These are phyloP conservation scores for Heliconius ethilla DNA, from an alignment of 2,888 invertebrate species.

Conservation along the genomic window DNA sequence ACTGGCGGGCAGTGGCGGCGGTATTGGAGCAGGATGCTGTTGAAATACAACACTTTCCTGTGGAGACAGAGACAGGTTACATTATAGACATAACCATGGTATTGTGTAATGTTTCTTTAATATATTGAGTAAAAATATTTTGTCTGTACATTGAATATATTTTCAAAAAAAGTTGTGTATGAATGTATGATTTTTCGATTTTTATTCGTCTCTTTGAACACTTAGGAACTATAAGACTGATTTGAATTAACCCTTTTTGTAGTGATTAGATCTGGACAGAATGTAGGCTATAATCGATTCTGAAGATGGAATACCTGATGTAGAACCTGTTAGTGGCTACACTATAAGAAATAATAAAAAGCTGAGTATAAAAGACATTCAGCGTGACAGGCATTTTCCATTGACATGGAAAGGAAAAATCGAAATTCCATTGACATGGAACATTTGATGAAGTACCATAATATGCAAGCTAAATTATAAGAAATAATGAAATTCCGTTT, in stretches of 20 bases:
- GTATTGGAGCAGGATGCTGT: slow-evolving; percentile 76
- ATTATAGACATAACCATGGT: neutral
- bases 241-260: neutral
- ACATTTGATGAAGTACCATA: neutral
- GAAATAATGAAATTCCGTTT: neutral
- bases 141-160: neutral
- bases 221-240: neutral
- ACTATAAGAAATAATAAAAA: no score
- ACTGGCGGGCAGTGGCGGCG: slow-evolving; percentile 73
- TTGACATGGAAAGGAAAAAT: no score
- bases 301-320: no score
- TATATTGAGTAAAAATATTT: neutral
- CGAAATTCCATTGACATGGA: no score
- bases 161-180: neutral
- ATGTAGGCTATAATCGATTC: no score
- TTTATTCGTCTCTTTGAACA: neutral
- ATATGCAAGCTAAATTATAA: neutral
- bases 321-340: no score
- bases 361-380: no score
- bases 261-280: neutral
- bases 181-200: neutral
- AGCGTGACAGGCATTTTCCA: no score
- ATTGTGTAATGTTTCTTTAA: neutral
- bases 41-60: slow-evolving; percentile 28
- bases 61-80: neutral